These are phyloP conservation scores for Drosophila percnosoma DNA, from an alignment of 2,888 invertebrate species.

Conservation along the genomic window DNA sequence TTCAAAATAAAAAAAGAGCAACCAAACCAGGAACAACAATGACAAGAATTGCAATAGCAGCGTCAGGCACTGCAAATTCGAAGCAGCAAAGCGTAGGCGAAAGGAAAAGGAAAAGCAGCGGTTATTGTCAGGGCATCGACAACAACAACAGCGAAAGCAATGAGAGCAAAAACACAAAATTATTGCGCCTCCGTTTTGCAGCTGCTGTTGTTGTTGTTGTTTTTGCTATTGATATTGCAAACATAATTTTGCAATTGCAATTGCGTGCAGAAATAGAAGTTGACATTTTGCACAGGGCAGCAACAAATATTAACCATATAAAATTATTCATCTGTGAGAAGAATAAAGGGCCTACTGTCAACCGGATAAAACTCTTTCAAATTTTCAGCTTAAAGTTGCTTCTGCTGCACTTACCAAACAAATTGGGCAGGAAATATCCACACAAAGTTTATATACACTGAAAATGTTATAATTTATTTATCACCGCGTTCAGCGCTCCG, in stretches of 20 bases:
- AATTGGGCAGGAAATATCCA: conserved; percentile 26
- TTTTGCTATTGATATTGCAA: conserved; percentile 22
- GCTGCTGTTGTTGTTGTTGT: conserved; percentile 51
- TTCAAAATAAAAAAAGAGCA: conserved; percentile 38
- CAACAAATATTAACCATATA: background rate
- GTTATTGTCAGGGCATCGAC: conserved; percentile 37
- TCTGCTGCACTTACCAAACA: conserved; percentile 50
- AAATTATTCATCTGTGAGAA: background rate
- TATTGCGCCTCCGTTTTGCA: conserved; percentile 61
- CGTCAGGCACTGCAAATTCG: conserved; percentile 40
- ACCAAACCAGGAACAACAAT: conserved; percentile 30
- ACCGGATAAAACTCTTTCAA: conserved; percentile 44
- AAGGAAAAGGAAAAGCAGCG: conserved; percentile 50
- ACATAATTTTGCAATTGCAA: conserved; percentile 33
- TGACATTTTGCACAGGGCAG: background rate
- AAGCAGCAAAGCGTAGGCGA: conserved; percentile 48
- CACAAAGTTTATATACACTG: conserved; percentile 26
- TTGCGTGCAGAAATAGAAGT: conserved; percentile 25
- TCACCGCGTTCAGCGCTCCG: conserved; percentile 25
- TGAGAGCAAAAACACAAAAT: conserved; percentile 31
- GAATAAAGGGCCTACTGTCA: conserved; percentile 52
- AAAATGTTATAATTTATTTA: conserved; percentile 24
- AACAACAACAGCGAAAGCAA: conserved; percentile 18
- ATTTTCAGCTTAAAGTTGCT: conserved; percentile 12
- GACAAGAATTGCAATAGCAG: conserved; percentile 45